phyloP scores from a whole-genome alignment of 2,797 vertebrate species.

The Cossypha caffra region DNA sequence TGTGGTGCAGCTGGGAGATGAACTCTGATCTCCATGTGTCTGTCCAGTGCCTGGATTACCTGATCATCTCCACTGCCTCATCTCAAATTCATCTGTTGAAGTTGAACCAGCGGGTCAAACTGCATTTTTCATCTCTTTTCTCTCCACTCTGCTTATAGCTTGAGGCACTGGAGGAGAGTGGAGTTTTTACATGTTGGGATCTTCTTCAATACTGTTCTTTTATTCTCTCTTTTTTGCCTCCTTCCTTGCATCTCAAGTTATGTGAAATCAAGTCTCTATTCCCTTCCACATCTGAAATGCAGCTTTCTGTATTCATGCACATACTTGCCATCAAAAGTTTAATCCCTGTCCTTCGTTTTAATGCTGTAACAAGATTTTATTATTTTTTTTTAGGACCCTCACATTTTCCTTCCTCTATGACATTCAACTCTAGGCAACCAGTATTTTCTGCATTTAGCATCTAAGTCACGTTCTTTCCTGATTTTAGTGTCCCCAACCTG shows the following conservation, averaged over 20 bases:
- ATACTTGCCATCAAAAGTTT: neutral
- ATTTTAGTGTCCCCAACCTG: neutral
- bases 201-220: neutral
- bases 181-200: conserved; percentile 30
- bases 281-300: neutral
- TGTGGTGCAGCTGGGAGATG: neutral
- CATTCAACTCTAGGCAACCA: neutral
- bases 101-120: conserved; percentile 15
- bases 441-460: neutral
- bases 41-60: neutral
- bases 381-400: neutral
- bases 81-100: neutral
- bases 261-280: conserved; percentile 5
- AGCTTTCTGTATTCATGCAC: conserved; percentile 10
- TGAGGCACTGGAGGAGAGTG: neutral
- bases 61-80: conserved; percentile 3
- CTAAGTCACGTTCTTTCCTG: neutral
- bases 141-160: conserved; percentile 8
- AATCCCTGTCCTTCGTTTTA: neutral
- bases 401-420: neutral
- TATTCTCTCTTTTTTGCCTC: neutral
- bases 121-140: conserved; percentile 47
- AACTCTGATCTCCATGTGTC: neutral
- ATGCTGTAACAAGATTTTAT: neutral
- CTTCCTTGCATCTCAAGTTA: neutral